Base-by-base conservation (phyloP, 1,140 invertebrate genomes). In the Holcopasites calliopsidis region DNA sequence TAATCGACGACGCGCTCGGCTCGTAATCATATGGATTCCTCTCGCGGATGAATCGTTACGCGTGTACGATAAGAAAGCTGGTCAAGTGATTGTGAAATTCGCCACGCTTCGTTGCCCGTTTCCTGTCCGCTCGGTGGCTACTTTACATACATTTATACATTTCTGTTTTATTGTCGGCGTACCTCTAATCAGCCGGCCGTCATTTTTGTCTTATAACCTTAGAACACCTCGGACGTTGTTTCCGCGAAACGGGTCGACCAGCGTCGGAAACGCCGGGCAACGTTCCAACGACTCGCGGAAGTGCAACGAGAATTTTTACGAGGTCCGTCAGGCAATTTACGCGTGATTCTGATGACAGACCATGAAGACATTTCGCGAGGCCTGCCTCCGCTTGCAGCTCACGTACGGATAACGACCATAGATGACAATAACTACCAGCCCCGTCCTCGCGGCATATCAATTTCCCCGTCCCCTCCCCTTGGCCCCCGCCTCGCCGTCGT, bases 391-490 rank as follows among this genome's bases (percentile, higher is more conserved):
- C 72, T 71, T 60, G 52, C 77, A 80, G 23, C 61, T 71, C 80
- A 82, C 80, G 80, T 83, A 83, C 79, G 47, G 47, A 70, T 82
- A 83, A 83, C 80, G 79, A 77, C 80, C 80, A 35, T 83, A 83
- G 80, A 83, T 83, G 80, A 83, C 80, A 83, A 83, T 83, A 83
- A 83, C 80, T 83, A 82, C 50, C 75, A 31, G 64, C 47, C 75
- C 47, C 52, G 65, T 78, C 44, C 57, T 26, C 52, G 70, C 69
- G 64, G 80, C 80, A 82, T 83, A 83, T 83, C 80, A 83, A 83
- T 83, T 83, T 82, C 40, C 58, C 16, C 70, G n/a, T 21, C 21
- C 42, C 33, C 61, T 52, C 50, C 42, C 23, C 52, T n/a, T 13
- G 47, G 11, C n/a, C 40, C 21, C 5, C 52, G 18, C 49, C n/a